Base-by-base conservation (phyloP, 1,140 invertebrate genomes). In the Drosophila serrata region DNA sequence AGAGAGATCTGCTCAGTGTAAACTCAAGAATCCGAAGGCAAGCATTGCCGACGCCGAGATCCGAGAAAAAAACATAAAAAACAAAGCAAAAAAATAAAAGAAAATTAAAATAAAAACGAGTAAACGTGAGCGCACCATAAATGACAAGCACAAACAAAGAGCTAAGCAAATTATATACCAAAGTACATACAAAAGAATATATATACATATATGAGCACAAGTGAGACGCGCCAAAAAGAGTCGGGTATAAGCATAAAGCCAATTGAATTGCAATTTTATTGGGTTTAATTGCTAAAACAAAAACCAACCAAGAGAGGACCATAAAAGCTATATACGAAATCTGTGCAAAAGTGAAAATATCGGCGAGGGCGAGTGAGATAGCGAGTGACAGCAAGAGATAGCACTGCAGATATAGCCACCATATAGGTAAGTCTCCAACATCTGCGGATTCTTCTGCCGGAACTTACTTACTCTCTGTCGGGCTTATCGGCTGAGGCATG, bases 261-360 rank as follows among this genome's bases (percentile, higher is more conserved):
- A 68, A 82, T 78, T 61, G 48, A 62, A 56, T 45, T 63, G 33
- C 24, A 42, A 64, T 42, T 68, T 68, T 62, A 75, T 76, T 88
- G 55, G 55, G 17, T 49, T 86, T 43, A 82, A 82, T 82, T 81
- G 46, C 63, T 62, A 17, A 60, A 68, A 60, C 45, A 40, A 22
- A 59, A 37, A 17, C 22, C 19, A 37, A 17, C 22, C 19, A 55
- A 39, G 48, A 43, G 63, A 63, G 43, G 22, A 40, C 22, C 13
- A 40, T 35, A 33, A 35, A 33, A 37, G 24, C 35, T 57, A 40
- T 48, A 59, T 40, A 46, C 42, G 12, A 74, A 74, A 75, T n/a
- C 57, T 33, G 40, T 74, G 56, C 31, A 57, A 29, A 29, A 53
- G 48, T 77, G 64, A 60, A 59, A 42, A 55, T 48, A 40, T 24